Evolutionary conservation across 2,888 invertebrate genomes (phyloP), one percentile per base, ranked within the genome.

Genomic region (Drosophila emarginata): DNA sequence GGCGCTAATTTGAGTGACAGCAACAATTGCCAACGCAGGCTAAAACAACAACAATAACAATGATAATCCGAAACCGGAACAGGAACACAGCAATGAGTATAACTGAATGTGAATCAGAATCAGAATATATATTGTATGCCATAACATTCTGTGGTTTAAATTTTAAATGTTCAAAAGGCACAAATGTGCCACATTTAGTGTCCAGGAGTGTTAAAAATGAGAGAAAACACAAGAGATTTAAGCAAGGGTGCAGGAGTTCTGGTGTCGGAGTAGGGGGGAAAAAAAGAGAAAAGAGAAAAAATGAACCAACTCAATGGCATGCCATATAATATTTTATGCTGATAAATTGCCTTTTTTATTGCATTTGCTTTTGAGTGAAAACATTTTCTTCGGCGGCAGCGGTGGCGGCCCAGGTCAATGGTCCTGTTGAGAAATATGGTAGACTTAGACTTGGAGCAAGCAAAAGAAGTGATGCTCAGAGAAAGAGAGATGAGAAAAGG

Each of bases 281-380:
- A 9, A 11, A 32, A 11, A 50, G 21, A 65, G 6, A 26, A 26
- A 26, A 23, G 23, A 28, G 66, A 79, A 85, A 80, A 83, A 87
- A 80, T 73, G 87, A 87, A 82, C 73, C 77, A 70, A 74, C 87
- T 88, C 82, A 83, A 83, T 87, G 85, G 89, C 85, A 75, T 88
- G 87, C 85, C 87, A 87, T 87, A 88, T 88, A 88, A 85, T 85
- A 85, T 85, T 85, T 85, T 85, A 85, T 85, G 86, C 84, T 85
- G 85, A 85, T 86, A 85, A 85, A 85, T 85, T 86, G 80, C 80
- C 76, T 79, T 85, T 86, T 85, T 85, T 85, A 85, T 85, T 85
- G 79, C 84, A 80, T 86, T 85, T 86, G 81, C 84, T 79, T 84
- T 86, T 84, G 84, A 84, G 86, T 81, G 81, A 84, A 84, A 84